phyloP scores from a whole-genome alignment of 2,888 invertebrate genomes.

The Electrophaes corylata region DNA sequence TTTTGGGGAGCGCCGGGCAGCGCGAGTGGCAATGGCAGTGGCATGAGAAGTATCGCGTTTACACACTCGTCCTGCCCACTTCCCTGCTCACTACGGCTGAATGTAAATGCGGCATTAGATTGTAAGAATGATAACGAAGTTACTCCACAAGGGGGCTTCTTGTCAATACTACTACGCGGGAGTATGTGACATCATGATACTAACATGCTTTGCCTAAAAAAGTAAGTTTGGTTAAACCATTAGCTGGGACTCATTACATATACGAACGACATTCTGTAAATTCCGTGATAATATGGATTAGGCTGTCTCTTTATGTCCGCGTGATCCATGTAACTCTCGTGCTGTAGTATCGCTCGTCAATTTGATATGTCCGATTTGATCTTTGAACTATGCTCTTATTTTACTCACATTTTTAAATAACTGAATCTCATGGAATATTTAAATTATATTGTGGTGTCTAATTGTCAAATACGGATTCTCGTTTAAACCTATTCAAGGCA shows the following conservation, averaged over 20 bases:
- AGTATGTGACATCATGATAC: background rate
- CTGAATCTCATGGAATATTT: background rate
- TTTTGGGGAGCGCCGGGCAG: no score
- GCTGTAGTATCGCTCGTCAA: background rate
- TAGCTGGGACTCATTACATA: background rate
- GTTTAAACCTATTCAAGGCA: no score
- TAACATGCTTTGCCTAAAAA: background rate
- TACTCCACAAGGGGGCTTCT: background rate
- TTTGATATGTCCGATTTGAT: background rate
- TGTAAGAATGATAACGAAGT: background rate
- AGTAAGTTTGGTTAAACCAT: background rate
- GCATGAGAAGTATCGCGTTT: no score
- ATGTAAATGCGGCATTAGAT: no score
- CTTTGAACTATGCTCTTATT: background rate
- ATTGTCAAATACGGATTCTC: no score
- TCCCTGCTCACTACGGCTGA: no score
- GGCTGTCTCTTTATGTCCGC: background rate
- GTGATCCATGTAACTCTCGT: background rate
- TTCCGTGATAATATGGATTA: background rate
- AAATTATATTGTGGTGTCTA: no score
- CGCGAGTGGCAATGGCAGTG: no score
- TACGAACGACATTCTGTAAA: background rate
- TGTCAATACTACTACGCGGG: background rate
- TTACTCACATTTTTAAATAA: background rate
- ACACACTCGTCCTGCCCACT: no score